Evolutionary conservation across 92 coral and sea anemone genomes (phyloP), one percentile per base, ranked within the genome.

Genomic region (Porites cylindrica): DNA sequence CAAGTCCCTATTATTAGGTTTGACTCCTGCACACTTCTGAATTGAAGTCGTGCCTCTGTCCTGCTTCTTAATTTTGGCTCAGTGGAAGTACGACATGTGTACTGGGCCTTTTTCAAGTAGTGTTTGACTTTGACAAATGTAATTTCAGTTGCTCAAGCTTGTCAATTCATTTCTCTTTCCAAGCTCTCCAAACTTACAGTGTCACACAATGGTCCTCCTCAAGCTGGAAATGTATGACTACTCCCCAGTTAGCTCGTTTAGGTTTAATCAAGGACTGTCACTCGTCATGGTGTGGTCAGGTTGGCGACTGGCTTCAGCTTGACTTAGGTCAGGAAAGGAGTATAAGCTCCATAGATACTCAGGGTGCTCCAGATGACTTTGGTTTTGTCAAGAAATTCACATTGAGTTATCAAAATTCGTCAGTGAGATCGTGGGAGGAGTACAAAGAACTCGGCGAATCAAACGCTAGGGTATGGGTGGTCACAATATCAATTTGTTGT

Each of bases 201-300:
- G 86, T 82, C 51, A 51, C 61, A 9, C 61, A 79, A 6, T 79
- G 83, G 83, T 79, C 78, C 11, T 24, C 86, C 8, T 82, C 86
- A 9, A 52, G 53, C 68, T 82, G 86, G 86, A 38, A 72, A 19
- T 82, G 86, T 13, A 82, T 82, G 86, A 53, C 86, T 2, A 12
- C 73, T 1, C 86, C 86, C n/a, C 53, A 53, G 29, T 43, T 70
- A 8, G 86, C 86, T 60, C 77, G 86, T 4, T 7, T 82, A 0
- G 8, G 26, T 3, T 60, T 20, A 16, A 17, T 0, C 3, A 51
- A 11, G 17, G 16, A 61, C 52, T 82, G 86, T 56, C 86, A 82
- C 69, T 43, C 78, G 16, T 82, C 86, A 23, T 82, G 86, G 86
- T 82, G 86, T 21, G 86, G 58, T n/a, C 50, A 29, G 18, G 68